These are phyloP conservation scores for Phyllotis vaccarum DNA, from an alignment of 2,797 vertebrate species.

Conservation along the genomic window DNA sequence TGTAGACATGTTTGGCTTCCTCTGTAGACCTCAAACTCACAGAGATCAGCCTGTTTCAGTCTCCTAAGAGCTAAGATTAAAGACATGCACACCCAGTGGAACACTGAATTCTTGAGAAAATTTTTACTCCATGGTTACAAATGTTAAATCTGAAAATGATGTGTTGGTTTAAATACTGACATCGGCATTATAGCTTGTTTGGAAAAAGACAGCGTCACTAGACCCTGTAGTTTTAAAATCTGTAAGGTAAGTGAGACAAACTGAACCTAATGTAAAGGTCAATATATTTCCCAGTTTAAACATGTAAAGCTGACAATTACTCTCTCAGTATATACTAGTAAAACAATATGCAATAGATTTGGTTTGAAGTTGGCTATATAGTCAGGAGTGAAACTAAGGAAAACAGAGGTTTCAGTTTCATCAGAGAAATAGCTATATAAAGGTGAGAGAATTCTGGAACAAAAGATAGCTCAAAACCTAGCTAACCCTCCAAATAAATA, in stretches of 20 bases:
- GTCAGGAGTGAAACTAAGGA: neutral
- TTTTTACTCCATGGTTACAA: neutral
- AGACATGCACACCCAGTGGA: neutral
- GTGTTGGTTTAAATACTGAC: slow-evolving; percentile 33
- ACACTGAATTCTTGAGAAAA: neutral
- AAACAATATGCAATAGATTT: neutral
- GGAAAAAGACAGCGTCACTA: neutral
- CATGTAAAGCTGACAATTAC: neutral
- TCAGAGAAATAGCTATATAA: neutral
- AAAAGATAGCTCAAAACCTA: slow-evolving; percentile 42
- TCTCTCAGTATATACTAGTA: neutral
- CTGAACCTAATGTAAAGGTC: neutral
- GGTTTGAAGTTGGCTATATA: neutral
- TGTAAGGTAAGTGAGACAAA: neutral
- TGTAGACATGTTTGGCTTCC: neutral
- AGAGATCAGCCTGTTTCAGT: neutral
- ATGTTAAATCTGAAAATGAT: slow-evolving; percentile 20
- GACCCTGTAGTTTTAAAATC: neutral
- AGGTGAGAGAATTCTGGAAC: neutral
- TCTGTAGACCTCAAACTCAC: neutral
- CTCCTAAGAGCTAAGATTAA: neutral
- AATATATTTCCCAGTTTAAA: neutral
- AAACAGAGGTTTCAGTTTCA: neutral
- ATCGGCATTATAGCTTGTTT: neutral
- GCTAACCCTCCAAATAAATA: neutral